phyloP scores from a whole-genome alignment of 2,797 vertebrate species.

The Hypotaenidia philippensis region DNA sequence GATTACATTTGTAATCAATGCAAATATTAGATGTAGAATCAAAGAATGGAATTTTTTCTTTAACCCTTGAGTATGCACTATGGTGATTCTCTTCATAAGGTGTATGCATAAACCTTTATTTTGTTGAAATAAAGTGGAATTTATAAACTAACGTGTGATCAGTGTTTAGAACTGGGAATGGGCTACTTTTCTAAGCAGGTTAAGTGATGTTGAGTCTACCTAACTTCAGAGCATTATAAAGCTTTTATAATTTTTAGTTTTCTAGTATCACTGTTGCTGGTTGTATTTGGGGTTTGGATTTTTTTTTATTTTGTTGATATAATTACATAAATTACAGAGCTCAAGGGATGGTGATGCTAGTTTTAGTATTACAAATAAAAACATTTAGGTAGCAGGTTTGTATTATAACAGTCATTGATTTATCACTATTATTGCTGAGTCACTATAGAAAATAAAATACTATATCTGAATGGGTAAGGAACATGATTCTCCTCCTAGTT shows the following conservation, averaged over 20 bases:
- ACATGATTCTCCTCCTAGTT: neutral
- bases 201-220: neutral
- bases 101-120: rapidly evolving
- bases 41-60: neutral
- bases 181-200: neutral
- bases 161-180: neutral
- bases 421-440: neutral
- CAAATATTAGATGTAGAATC: neutral
- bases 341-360: neutral
- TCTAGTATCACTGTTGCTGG: neutral
- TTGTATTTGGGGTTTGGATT: neutral
- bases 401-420: neutral
- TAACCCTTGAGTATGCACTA: neutral
- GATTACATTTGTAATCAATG: neutral
- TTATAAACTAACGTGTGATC: neutral
- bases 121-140: neutral
- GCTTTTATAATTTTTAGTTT: neutral
- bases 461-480: neutral
- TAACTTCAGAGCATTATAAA: neutral
- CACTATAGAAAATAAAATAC: neutral
- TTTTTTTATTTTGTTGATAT: neutral
- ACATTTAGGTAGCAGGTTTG: neutral
- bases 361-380: neutral
- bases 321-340: neutral
- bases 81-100: neutral